phyloP scores from a whole-genome alignment of 2,797 vertebrate species.

The Poeciliopsis infans region DNA sequence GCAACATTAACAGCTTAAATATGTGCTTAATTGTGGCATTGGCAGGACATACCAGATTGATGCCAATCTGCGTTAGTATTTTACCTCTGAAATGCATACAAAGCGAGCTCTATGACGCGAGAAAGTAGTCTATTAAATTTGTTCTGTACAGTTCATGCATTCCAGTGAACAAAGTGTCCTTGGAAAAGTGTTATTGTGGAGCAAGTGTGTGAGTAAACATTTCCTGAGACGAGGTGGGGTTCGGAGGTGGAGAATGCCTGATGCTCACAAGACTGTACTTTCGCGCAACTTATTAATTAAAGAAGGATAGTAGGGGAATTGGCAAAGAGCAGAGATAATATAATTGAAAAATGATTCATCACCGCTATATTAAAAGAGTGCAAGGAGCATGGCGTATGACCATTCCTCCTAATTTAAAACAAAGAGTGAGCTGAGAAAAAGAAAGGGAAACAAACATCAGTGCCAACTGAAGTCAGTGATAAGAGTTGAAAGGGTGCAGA shows the following conservation, averaged over 20 bases:
- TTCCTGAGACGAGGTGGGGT: constrained; percentile 68
- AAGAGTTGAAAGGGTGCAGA: constrained; percentile 19
- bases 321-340: background rate
- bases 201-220: constrained; percentile 67
- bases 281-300: constrained; percentile 40
- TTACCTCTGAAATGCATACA: constrained; percentile 4
- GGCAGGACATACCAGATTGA: background rate
- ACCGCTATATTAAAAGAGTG: background rate
- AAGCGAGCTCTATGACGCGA: background rate
- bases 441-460: background rate
- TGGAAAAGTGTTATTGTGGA: constrained; percentile 73
- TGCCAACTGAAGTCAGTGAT: constrained; percentile 20
- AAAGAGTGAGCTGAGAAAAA: background rate
- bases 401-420: constrained; percentile 10
- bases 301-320: background rate
- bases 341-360: constrained; percentile 17
- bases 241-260: constrained; percentile 24
- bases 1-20: background rate
- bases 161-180: constrained; percentile 73
- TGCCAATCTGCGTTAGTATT: background rate
- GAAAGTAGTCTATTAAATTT: background rate
- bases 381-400: constrained; percentile 4
- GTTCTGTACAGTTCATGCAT: constrained; percentile 43
- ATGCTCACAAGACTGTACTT: constrained; percentile 37
- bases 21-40: background rate